phyloP scores from a whole-genome alignment of 2,113 vertebrate genomes.

The Labeo catla region DNA sequence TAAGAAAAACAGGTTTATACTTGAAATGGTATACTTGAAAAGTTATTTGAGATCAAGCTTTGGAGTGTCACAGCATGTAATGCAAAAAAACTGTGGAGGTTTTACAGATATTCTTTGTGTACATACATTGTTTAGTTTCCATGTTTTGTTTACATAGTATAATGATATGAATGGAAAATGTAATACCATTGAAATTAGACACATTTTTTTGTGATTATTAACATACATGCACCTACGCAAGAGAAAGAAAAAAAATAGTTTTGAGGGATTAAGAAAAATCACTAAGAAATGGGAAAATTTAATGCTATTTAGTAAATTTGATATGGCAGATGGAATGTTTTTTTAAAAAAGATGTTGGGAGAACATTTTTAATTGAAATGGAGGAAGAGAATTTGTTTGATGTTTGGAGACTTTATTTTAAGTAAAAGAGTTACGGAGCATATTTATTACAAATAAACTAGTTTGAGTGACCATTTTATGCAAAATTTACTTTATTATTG shows the following conservation, averaged over 20 bases:
- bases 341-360: background rate
- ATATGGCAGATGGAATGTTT: background rate
- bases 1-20: too few species aligned
- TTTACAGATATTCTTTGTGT: too few species aligned
- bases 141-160: background rate
- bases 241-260: background rate
- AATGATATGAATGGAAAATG: background rate
- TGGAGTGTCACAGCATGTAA: too few species aligned
- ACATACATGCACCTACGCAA: background rate
- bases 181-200: background rate
- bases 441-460: background rate
- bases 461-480: background rate
- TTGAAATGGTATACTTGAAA: too few species aligned
- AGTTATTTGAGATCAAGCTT: too few species aligned
- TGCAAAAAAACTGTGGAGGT: too few species aligned
- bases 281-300: background rate
- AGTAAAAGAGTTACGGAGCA: background rate
- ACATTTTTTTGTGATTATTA: background rate
- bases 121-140: too few species aligned
- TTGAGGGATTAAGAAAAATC: background rate
- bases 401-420: background rate
- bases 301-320: background rate
- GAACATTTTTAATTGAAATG: background rate
- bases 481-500: background rate
- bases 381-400: background rate